phyloP scores from a whole-genome alignment of 2,113 vertebrate species.

The Paramormyrops kingsleyae region DNA sequence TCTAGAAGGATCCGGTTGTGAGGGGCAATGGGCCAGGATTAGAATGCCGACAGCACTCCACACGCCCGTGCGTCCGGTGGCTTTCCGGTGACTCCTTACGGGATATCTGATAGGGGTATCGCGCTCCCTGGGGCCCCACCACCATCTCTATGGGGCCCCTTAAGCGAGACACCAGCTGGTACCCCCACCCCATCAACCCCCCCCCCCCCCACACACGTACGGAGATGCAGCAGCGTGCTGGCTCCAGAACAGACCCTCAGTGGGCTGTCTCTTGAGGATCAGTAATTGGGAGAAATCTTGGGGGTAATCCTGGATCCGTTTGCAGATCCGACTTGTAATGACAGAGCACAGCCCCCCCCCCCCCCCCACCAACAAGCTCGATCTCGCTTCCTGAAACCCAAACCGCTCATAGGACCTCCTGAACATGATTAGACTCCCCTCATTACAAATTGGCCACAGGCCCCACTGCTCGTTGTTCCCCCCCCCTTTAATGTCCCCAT shows the following conservation, averaged over 20 bases:
- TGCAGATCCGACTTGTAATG: not conserved
- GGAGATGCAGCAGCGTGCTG: not conserved
- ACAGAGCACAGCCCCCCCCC: not conserved
- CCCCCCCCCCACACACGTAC: not conserved
- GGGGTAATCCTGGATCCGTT: not conserved
- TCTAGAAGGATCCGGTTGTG: not conserved
- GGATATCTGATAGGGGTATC: not conserved
- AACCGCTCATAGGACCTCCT: not conserved
- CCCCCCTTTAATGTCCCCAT: not conserved
- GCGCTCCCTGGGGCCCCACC: not conserved
- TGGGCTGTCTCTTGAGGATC: not conserved
- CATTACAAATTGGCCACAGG: not conserved
- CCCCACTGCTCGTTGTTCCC: not conserved
- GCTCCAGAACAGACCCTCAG: not conserved
- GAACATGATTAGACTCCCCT: slow-evolving; percentile 6
- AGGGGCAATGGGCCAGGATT: not conserved
- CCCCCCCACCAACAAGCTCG: not conserved
- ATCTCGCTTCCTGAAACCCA: not conserved
- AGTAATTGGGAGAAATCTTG: not conserved
- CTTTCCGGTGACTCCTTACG: not conserved
- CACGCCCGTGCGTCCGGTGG: not conserved
- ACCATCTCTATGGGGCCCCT: not conserved
- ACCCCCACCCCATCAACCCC: not conserved
- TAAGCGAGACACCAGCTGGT: not conserved
- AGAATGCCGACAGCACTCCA: not conserved